phyloP scores from a whole-genome alignment of 2,797 vertebrate species.

The Lepidocolaptes lacrymiger region DNA sequence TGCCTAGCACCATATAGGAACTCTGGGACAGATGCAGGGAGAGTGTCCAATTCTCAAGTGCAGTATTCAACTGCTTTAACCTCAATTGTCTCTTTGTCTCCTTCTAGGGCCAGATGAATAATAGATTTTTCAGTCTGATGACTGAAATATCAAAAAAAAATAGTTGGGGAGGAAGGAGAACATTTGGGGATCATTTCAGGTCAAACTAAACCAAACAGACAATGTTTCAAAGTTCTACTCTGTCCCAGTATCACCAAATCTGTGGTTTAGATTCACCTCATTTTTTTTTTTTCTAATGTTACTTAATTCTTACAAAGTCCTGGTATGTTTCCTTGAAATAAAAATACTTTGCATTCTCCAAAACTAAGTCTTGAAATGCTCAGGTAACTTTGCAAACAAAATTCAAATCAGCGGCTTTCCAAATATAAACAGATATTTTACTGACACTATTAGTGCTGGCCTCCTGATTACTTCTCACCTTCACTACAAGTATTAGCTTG shows the following conservation, averaged over 20 bases:
- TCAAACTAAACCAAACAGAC: neutral
- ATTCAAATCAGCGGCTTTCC: neutral
- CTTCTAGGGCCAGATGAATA: neutral
- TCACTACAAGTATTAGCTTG: neutral
- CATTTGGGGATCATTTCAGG: neutral
- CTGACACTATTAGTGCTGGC: neutral
- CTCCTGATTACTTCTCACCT: neutral
- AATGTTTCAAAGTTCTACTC: neutral
- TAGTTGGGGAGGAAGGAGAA: rapidly evolving
- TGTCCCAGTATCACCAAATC: neutral
- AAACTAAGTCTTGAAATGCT: neutral
- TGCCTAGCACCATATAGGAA: neutral
- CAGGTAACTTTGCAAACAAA: neutral
- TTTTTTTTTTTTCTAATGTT: neutral
- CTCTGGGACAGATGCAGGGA: neutral
- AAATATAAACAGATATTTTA: neutral
- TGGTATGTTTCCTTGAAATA: neutral
- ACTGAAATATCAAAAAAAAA: neutral
- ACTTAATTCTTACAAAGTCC: neutral
- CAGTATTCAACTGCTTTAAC: neutral
- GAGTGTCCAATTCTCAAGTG: neutral
- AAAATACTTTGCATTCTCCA: neutral
- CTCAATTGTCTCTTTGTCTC: neutral
- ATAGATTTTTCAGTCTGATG: neutral
- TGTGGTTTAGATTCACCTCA: neutral